Percentiles rank a stretch among this genome's conserved stretches.
Evolutionary conservation across 1,140 invertebrate species (phyloP).

Genomic region (Drosophila nasuta): DNA sequence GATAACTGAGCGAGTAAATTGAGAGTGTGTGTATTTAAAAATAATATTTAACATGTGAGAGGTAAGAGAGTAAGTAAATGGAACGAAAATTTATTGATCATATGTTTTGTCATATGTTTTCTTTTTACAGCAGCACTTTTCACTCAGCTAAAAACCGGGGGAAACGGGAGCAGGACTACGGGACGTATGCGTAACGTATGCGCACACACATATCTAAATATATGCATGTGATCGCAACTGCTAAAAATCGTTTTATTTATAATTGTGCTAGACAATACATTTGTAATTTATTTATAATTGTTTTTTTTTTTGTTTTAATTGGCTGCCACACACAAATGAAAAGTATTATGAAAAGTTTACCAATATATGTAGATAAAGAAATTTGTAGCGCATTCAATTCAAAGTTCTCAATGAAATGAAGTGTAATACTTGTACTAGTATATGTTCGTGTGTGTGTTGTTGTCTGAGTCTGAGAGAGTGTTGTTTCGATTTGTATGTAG

Average conservation of each 20-base stretch:
- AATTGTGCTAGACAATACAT: conserved; percentile 30
- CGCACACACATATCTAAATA: conserved; percentile 27
- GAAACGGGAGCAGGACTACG: conserved; percentile 19
- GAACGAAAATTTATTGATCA: neutral
- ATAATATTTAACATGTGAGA: conserved; percentile 5
- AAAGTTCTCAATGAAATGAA: conserved; percentile 36
- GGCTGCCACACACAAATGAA: conserved; percentile 14
- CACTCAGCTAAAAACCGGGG: conserved; percentile 6
- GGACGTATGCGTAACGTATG: conserved; percentile 42
- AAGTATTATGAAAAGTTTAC: conserved; percentile 12
- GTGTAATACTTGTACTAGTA: too few relatives aligned
- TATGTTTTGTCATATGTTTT: conserved; percentile 19
- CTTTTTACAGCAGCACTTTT: conserved; percentile 2
- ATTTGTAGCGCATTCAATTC: conserved; percentile 38
- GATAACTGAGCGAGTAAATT: neutral
- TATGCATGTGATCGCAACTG: neutral
- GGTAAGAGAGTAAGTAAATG: neutral
- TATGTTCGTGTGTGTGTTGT: conserved; percentile 24
- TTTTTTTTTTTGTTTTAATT: neutral
- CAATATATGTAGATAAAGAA: conserved; percentile 12
- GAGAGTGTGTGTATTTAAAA: conserved; percentile 7
- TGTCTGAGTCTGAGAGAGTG: conserved; percentile 12
- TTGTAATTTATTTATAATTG: neutral
- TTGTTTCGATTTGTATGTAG: conserved; percentile 26
- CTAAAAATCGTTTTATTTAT: conserved; percentile 1